phyloP scores from a whole-genome alignment of 37 sponge, comb jelly and placozoan species.

The Axinella damicornis region DNA sequence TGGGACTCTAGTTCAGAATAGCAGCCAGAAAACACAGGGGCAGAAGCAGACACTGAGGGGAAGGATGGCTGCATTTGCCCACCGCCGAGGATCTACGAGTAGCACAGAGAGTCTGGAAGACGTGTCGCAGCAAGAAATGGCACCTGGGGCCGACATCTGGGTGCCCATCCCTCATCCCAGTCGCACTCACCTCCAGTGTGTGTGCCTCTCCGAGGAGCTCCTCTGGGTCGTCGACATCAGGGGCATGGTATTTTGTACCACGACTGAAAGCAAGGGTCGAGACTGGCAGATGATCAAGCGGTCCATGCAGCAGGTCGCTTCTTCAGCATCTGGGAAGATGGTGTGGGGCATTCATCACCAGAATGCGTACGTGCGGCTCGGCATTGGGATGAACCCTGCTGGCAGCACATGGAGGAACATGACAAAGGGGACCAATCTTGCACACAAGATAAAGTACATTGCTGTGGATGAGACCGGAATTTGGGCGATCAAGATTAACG shows the following conservation, averaged over 20 bases:
- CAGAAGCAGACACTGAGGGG: background rate
- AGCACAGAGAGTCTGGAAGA: background rate
- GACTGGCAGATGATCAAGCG: conserved; percentile 59
- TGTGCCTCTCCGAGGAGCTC: conserved; percentile 51
- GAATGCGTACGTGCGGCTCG: conserved; percentile 59
- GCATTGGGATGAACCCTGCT: conserved; percentile 48
- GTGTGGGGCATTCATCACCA: conserved; percentile 67
- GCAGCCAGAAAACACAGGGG: background rate
- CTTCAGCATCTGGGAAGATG: conserved; percentile 58
- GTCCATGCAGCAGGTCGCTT: conserved; percentile 40
- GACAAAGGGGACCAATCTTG: conserved; percentile 11
- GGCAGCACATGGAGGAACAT: conserved; percentile 61
- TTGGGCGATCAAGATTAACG: conserved; percentile 67
- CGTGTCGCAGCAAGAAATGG: background rate
- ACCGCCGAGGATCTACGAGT: background rate
- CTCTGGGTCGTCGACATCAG: conserved; percentile 61
- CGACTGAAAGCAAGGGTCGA: conserved; percentile 5
- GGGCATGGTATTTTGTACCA: conserved; percentile 36
- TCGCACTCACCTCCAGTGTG: conserved; percentile 29
- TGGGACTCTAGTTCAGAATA: conserved; percentile 19
- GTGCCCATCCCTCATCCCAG: conserved; percentile 43
- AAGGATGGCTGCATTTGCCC: too few relatives aligned
- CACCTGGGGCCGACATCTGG: conserved; percentile 57
- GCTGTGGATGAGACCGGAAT: conserved; percentile 48
- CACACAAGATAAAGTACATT: conserved; percentile 41